phyloP scores from a whole-genome alignment of 2,797 vertebrate genomes.

The Xenentodon cancila region DNA sequence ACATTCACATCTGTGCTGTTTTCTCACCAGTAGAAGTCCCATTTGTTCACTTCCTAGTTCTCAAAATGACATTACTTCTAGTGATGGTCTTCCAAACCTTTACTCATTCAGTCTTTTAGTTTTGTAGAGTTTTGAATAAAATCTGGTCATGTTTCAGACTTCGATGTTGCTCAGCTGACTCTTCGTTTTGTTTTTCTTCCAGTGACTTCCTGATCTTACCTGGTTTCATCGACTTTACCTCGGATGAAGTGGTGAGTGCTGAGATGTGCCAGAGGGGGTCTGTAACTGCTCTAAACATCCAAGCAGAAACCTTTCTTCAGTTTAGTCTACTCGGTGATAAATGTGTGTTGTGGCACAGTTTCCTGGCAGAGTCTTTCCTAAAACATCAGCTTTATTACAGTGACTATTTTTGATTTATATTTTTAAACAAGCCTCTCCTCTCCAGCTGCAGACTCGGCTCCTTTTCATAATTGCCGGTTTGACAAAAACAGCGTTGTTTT shows the following conservation, averaged over 20 bases:
- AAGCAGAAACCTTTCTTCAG: background rate
- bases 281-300: background rate
- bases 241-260: constrained; percentile 94
- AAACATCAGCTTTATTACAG: constrained; percentile 9
- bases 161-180: background rate
- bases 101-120: background rate
- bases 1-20: too few relatives aligned
- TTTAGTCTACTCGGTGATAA: background rate
- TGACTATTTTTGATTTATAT: too few relatives aligned
- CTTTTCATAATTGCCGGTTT: constrained; percentile 23
- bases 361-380: background rate
- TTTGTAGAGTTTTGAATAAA: constrained; percentile 1
- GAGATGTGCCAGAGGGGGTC: background rate
- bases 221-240: constrained; percentile 95
- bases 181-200: constrained; percentile 61
- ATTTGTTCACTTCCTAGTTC: too few relatives aligned
- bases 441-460: constrained; percentile 7
- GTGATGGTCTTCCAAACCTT: too few relatives aligned
- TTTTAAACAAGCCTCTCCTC: constrained; percentile 10
- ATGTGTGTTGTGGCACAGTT: background rate
- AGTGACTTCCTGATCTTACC: constrained; percentile 97
- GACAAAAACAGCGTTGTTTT: constrained; percentile 24
- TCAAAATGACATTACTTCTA: too few relatives aligned
- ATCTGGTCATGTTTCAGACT: background rate
- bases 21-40: too few relatives aligned